These are phyloP conservation scores for Campoletis raptor DNA, from an alignment of 2,888 invertebrate species.

Conservation along the genomic window DNA sequence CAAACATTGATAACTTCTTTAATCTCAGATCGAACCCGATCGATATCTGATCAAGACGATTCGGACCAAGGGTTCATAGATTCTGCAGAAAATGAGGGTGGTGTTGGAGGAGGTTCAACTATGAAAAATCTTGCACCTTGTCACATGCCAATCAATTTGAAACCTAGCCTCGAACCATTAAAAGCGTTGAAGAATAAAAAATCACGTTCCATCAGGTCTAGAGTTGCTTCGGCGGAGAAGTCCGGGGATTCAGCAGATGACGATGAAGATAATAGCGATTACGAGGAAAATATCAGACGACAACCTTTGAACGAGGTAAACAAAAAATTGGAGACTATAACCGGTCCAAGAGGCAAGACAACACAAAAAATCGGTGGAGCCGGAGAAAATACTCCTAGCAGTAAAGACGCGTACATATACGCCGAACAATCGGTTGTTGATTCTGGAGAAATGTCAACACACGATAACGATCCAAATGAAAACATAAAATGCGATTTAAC, in stretches of 20 bases:
- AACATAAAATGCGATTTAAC: background rate
- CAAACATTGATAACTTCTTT: slow-evolving; percentile 47
- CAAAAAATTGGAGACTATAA: slow-evolving; percentile 12
- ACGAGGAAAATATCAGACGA: slow-evolving; percentile 56
- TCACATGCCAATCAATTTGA: slow-evolving; percentile 78
- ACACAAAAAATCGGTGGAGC: background rate
- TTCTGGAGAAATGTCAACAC: background rate
- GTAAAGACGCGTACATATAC: background rate
- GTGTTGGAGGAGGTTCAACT: slow-evolving; percentile 65
- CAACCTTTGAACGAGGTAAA: slow-evolving; percentile 18
- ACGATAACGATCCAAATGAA: slow-evolving; percentile 1
- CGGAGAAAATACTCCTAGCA: background rate
- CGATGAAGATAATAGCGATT: slow-evolving; percentile 63
- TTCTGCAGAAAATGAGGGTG: slow-evolving; percentile 74
- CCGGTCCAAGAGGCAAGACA: background rate
- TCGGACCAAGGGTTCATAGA: slow-evolving; percentile 74
- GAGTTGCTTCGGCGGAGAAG: slow-evolving; percentile 70
- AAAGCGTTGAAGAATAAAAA: slow-evolving; percentile 75
- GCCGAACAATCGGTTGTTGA: background rate
- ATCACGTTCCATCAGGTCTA: slow-evolving; percentile 71
- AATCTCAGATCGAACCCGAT: slow-evolving; percentile 67
- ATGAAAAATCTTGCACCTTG: slow-evolving; percentile 80
- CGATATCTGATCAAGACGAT: slow-evolving; percentile 71
- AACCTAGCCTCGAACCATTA: slow-evolving; percentile 80
- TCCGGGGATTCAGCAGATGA: slow-evolving; percentile 59